Conservation (phyloP, 1,140 invertebrate genomes). For the Paraescarpia echinospica region DNA sequence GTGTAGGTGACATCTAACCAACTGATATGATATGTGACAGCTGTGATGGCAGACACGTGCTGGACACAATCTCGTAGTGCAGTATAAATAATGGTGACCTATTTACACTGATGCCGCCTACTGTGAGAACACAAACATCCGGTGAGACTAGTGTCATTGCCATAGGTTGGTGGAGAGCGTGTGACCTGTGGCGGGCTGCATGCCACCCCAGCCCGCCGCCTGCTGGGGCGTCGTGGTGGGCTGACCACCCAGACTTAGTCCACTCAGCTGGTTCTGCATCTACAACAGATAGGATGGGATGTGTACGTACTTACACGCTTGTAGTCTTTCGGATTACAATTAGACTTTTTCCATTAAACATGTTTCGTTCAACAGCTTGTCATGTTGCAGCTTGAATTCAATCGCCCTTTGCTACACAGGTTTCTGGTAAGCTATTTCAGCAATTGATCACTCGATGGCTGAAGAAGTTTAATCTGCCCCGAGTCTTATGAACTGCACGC, state of each 20-base stretch:
- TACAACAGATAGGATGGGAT: neutral
- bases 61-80: neutral
- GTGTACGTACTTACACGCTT: too few species aligned
- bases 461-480: too few species aligned
- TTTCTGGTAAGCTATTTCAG: too few species aligned
- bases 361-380: too few species aligned
- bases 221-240: neutral
- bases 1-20: neutral
- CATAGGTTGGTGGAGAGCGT: conserved; percentile 19
- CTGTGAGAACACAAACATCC: neutral
- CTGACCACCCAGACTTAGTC: neutral
- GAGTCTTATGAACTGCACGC: too few species aligned
- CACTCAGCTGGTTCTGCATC: conserved; percentile 8
- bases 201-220: conserved; percentile 4
- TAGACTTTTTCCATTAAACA: too few species aligned
- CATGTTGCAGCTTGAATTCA: too few species aligned
- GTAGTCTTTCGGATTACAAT: too few species aligned
- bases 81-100: conserved; percentile 1
- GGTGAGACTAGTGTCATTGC: conserved; percentile 13
- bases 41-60: neutral
- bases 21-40: neutral
- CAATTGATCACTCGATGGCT: too few species aligned
- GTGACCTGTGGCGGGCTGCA: conserved; percentile 10
- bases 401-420: too few species aligned
- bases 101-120: neutral